Base-by-base conservation (phyloP, 2,797 vertebrate genomes). In the Sebastes reedi region DNA sequence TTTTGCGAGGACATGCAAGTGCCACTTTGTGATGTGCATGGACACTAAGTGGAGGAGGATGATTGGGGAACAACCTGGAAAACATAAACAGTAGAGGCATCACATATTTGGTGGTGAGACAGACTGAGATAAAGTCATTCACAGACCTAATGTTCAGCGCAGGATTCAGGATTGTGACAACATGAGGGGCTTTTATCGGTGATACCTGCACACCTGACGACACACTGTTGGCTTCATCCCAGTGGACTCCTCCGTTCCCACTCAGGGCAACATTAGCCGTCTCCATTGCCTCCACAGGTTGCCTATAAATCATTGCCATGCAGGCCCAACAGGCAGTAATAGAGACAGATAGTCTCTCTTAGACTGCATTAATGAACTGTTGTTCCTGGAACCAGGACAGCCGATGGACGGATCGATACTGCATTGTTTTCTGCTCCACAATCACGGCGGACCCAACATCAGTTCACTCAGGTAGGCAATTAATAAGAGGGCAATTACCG, bases 271-370 rank as follows among this genome's bases (percentile, higher is more conserved):
- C 82, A 86, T 88, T 74, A 80, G 68, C 84, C 25, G 29, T 75
- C 85, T 80, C 80, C 67, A 10, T 22, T 22, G 83, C 77, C 29
- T 85, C 88, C 75, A 86, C 87, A 88, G 86, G 89, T 88, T 79
- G 73, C 82, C 84, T 74, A 91, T 92, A 89, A 87, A 89, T 91
- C 91, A 86, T 76, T 67, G 78, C 73, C 83, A 67, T 67, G 86
- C 80, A 69, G 82, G 58, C 78, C 90, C 90, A 89, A 54, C 82
- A 75, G 82, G 80, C 90, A 77, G 83, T 92, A 91, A 92, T 92
- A 85, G 88, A 92, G 91, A 91, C 86, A 75, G 88, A 92, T 90
- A 54, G 89, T 86, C 84, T 87, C 80, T 88, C 75, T 89, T 83
- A 81, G 83, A 64, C 80, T 54, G 77, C 87, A 87, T 90, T 91